Base-by-base conservation (phyloP, 2,888 invertebrate genomes). In the Drosophila fulvimacula region DNA sequence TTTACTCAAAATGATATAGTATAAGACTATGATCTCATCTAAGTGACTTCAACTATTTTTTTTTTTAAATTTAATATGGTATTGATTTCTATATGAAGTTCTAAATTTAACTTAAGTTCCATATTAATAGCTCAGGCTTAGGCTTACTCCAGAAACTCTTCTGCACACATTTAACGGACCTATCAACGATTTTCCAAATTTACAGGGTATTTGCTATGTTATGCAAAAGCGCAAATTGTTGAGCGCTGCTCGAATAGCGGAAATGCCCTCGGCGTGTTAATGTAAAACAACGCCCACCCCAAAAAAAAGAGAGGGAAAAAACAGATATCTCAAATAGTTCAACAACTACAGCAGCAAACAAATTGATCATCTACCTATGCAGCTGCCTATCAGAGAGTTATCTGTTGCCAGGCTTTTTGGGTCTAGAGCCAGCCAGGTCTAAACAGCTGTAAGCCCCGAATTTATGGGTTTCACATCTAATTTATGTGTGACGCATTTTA, bases 191-290 rank as follows among this genome's bases (percentile, higher is more conserved):
- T 6, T 1, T 3, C 15, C 5, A 9, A 13, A 42, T 7, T 57
- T 36, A 13, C 57, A 27, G 57, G 46, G 57, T 44, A 38, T 46
- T 10, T 13, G 36, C 36, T 38, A 34, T 64, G 32, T 64, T 65
- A 65, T 65, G 65, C 65, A 69, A 59, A 59, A 63, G 55, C 51
- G 38, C 36, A 51, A 42, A 58, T 58, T 53, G 48, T n/a, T 32
- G 39, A 66, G 32, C 38, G 38, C 13, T 30, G 48, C 27, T 69
- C 39, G 42, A 46, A 71, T 75, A 72, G 69, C 75, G 77, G 79
- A 78, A 78, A 78, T 78, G 79, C 77, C 72, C 61, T 78, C 69
- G 69, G 79, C 72, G 57, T 10, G 52, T 39, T 44, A 57, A 63
- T 58, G 60, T 52, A 52, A 60, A 60, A 42, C 65, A 52, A 66